Evolutionary conservation across 30 jellyfish, hydroid and myxozoan species (phyloP).

Genomic region (Catostylus mosaicus): DNA sequence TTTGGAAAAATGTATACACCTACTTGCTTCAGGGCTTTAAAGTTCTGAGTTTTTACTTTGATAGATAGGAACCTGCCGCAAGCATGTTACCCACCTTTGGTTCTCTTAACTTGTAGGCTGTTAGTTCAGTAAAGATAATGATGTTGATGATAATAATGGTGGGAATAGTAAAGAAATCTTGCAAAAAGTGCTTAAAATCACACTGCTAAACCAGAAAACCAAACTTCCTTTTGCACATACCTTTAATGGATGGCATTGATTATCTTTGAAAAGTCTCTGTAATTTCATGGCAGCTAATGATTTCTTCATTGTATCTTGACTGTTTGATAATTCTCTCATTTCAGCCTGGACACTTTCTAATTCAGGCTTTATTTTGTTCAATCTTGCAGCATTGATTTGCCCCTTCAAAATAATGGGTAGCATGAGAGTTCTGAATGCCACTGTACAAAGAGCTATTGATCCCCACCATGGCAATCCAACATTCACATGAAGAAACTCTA

Average conservation of each 20-base stretch:
- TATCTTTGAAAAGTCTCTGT: constrained; percentile 81
- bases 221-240: constrained; percentile 5
- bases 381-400: constrained; percentile 83
- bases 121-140: too few species aligned
- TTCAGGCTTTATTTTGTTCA: constrained; percentile 85
- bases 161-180: too few species aligned
- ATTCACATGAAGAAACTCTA: constrained; percentile 74
- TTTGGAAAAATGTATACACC: too few species aligned
- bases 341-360: constrained; percentile 81
- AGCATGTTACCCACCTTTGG: too few species aligned
- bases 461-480: constrained; percentile 98
- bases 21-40: too few species aligned
- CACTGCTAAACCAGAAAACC: too few species aligned
- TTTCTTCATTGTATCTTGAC: constrained; percentile 82
- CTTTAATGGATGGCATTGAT: constrained; percentile 89
- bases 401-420: constrained; percentile 95
- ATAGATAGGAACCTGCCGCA: too few species aligned
- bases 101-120: too few species aligned
- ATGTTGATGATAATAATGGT: too few species aligned
- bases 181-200: too few species aligned
- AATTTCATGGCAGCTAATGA: constrained; percentile 87
- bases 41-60: too few species aligned
- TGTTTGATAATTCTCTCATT: constrained; percentile 79
- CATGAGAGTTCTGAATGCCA: constrained; percentile 75
- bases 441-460: constrained; percentile 78